Base-by-base conservation (phyloP, 1,140 invertebrate genomes). In the Calliphora vicina region DNA sequence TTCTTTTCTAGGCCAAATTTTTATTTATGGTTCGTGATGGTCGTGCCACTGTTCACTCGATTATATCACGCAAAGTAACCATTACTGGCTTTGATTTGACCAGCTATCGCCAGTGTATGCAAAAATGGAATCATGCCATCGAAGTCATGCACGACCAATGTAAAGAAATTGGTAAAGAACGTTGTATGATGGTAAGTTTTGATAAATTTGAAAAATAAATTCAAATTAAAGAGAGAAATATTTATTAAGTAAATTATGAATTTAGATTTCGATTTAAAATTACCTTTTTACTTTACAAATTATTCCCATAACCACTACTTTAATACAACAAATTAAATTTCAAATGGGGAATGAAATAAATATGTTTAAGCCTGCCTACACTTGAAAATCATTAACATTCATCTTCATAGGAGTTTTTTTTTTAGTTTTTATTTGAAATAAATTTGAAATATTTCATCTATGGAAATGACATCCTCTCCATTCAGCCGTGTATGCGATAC, bases 11-110 rank as follows among this genome's bases (percentile, higher is more conserved):
- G 90, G 90, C 98, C 45, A 99, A 99, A 92, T 99, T 99, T 92
- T 93, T 99, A 86, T 97, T 99, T 90, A 99, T 99, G 97, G 95
- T 99, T 78, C 94, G 99, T 85, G 99, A 99, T 91, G 99, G 99
- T 3, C 93, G 99, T 82, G 98, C 98, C 42, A 98, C 97, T 12
- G 98, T 99, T 80, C 98, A 99, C 93, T 99, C 98, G 80, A 99
- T 99, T 89, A 97, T 99, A 91, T 96, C 96, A n/a, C 93, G 98
- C 88, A 97, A 98, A 93, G 97, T 99, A 80, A 99, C 98, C 74
- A 99, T 99, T 88, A 98, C 98, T 23, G 99, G 99, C 2, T 99
- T 99, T 92, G 97, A 99, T 92, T 91, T 99, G 87, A 94, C 94
- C 84, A 97, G 95, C 88, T 99, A 98, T 91, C 93, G 97, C 82